Base-by-base conservation (phyloP, 2,888 invertebrate genomes). In the Tineola bisselliella region DNA sequence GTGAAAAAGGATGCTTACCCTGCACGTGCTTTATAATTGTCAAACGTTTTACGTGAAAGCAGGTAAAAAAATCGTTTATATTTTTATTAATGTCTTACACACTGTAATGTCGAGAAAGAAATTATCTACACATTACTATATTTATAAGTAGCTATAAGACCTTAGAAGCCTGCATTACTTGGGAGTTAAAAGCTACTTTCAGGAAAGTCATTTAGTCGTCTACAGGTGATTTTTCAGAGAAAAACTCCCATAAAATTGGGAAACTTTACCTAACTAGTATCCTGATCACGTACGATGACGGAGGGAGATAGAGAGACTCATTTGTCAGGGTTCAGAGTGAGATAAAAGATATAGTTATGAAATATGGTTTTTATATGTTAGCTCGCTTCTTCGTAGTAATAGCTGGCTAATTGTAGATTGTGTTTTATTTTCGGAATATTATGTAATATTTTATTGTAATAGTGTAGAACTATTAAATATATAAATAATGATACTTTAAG, bases 161-260 rank as follows among this genome's bases (percentile, higher is more conserved):
- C 38, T 12, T 38, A 12, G n/a, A 38, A 38, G 38, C 17, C 17
- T 13, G 48, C 15, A 48, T 48, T 48, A 48, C 48, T 48, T 48
- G 17, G 15, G n/a, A 48, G 48, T 48, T 54, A 54, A 54, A 54
- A 54, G 25, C 5, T 54, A 54, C 54, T 54, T n/a, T 25, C n/a
- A 54, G 19, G 25, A 54, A 54, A 54, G 54, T 25, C 18, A 54
- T 54, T 54, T 54, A 54, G 25, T 18, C 54, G 54, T 25, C 54
- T 54, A 25, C 77, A 79, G 81, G 81, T 81, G 75, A 79, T 81
- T 82, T 81, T 82, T 82, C 81, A 81, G 73, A 71, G 72, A 65
- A 30, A 74, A 77, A 77, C 72, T 73, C 72, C 75, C 72, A 77
- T 80, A 77, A 77, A 76, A 69, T 70, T 71, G 70, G 74, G 73